Evolutionary conservation across 2,113 vertebrate genomes (phyloP), one percentile per base, ranked within the genome.

Genomic region (Cyprinodon brontotheroides): DNA sequence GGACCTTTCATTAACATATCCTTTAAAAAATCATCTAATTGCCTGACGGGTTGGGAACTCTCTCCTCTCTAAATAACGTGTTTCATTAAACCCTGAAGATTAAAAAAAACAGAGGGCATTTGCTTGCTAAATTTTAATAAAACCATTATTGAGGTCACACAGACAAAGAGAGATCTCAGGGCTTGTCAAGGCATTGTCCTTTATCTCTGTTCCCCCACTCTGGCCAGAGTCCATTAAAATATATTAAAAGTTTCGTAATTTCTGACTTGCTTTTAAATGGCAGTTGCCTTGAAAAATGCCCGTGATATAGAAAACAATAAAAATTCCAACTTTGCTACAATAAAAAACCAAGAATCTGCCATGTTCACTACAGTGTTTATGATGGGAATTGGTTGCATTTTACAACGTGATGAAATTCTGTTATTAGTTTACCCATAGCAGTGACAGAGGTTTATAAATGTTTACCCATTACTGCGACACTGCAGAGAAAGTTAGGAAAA

Each of bases 41-140:
- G 37, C 72, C 72, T 69, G 59, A 66, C 60, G 61, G 50, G 48
- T 29, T 29, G 17, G 41, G 78, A 48, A 75, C 59, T 60, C 70
- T 20, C 47, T 80, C 64, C 39, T 75, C 74, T 36, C 68, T 15
- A 63, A 37, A 66, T 0, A 57, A 82, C 36, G 74, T 82, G 70
- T 86, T 87, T 86, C 64, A 90, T 88, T 73, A 86, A 81, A 89
- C 83, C 48, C 60, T 60, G 20, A 4, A 39, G 70, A 45, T 17
- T 60, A 59, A 61, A 59, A 48, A 22, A 57, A 36, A 29, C 3
- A 29, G 39, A 45, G 45, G 38, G 15, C 11, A 65, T 74, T 64
- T 63, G 57, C 39, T 13, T 3, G 22, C 60, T 64, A 45, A 48
- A 61, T 66, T 72, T 50, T 53, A 73, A 59, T 75, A 62, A 69